These are phyloP conservation scores for Haliclona indistincta DNA, from an alignment of 37 sponge, comb jelly and placozoan species.

Conservation along the genomic window DNA sequence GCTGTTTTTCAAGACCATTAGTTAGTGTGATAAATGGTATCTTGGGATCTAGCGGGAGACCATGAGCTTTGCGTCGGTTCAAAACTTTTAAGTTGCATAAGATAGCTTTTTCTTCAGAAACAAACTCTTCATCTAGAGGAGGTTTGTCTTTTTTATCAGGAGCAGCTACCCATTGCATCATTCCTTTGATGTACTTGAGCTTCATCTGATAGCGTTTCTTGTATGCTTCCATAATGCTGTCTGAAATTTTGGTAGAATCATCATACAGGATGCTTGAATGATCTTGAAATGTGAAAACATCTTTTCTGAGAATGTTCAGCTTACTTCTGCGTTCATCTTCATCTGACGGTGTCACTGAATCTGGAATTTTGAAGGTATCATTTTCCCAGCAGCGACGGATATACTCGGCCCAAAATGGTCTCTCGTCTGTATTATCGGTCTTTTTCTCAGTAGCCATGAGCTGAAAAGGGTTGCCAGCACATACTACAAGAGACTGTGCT, in stretches of 20 bases:
- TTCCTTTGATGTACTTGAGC: too few species aligned
- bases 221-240: not conserved
- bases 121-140: not conserved
- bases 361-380: not conserved
- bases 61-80: conserved; percentile 1
- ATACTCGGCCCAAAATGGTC: conserved; percentile 11
- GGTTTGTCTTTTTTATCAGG: too few species aligned
- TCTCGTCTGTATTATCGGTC: not conserved
- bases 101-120: too few species aligned
- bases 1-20: too few species aligned
- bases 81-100: not conserved
- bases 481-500: conserved; percentile 30
- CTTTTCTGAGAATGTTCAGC: too few species aligned
- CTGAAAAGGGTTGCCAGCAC: conserved; percentile 37
- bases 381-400: not conserved
- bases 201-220: not conserved
- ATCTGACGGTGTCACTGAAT: not conserved
- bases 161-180: too few species aligned
- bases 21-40: too few species aligned
- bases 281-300: too few species aligned
- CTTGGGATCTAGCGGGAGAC: conserved; percentile 2
- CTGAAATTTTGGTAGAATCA: not conserved
- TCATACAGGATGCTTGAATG: too few species aligned
- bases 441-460: conserved; percentile 12
- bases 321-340: not conserved